Conservation (phyloP, 2,888 invertebrate species). For the Tenthredo notha region DNA sequence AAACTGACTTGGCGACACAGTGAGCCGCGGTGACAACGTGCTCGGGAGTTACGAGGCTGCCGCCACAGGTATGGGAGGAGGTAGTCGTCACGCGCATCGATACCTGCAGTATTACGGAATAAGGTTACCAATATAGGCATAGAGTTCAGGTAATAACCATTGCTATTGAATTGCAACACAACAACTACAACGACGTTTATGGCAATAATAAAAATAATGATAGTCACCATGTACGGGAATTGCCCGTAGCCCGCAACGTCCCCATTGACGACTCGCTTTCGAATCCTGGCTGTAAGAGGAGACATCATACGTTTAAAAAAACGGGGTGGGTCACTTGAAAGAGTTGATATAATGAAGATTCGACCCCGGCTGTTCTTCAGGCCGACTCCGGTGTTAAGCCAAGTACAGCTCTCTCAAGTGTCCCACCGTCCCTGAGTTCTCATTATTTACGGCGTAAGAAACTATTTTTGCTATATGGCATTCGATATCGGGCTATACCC, state of each 20-base stretch:
- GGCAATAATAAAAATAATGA: not conserved
- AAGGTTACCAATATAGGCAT: not conserved
- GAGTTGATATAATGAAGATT: not conserved
- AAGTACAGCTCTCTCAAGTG: too few species aligned
- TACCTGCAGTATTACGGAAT: not conserved
- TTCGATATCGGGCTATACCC: not conserved
- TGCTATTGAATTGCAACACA: not conserved
- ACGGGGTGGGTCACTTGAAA: not conserved
- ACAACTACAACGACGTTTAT: not conserved
- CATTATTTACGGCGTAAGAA: too few species aligned
- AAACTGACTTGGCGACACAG: conserved; percentile 33
- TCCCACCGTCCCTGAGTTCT: too few species aligned
- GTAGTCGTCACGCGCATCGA: not conserved
- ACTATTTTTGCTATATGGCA: not conserved
- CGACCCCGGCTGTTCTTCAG: not conserved
- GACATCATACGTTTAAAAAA: not conserved
- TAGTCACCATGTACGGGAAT: conserved; percentile 19
- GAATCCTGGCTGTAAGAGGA: conserved; percentile 12
- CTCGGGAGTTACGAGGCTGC: conserved; percentile 15
- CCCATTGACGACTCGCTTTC: conserved; percentile 15
- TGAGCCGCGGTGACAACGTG: conserved; percentile 51
- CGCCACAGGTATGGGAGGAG: conserved; percentile 37
- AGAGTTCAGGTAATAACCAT: not conserved
- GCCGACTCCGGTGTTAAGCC: not conserved
- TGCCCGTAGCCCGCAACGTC: not conserved